Evolutionary conservation across 2,888 invertebrate genomes (phyloP), one percentile per base, ranked within the genome.

Genomic region (Endomychus coccineus): DNA sequence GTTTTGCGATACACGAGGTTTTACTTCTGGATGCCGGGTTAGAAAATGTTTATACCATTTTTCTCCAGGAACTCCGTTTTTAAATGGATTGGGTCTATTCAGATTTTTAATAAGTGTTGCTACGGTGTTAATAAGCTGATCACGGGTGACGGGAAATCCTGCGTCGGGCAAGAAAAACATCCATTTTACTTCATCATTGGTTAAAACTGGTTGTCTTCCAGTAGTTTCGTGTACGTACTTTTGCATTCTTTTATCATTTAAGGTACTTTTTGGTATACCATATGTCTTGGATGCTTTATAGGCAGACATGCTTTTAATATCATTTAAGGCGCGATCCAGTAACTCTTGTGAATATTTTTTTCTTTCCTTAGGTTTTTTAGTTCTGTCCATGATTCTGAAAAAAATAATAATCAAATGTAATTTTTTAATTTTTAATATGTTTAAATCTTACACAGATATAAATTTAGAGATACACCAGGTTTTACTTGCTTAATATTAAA

Each of bases 11-110:
- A 48, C 42, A 7, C 50, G 35, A 38, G 46, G 35, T 55, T 34
- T 48, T 60, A 62, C 2, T 32, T 37, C 31, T 14, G 29, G 21
- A 22, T 36, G 29, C 7, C 36, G 21, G n/a, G 7, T n/a, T 33
- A 17, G 33, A 33, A 36, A 7, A 11, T 39, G 9, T 48, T n/a
- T 28, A 35, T 47, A 61, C 58, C 60, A 62, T 17, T 55, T 51
- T 35, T 50, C 50, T 6, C 59, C 56, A 22, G 56, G 58, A 22
- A 49, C 11, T 5, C 11, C 25, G 11, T 25, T 25, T 10, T 7
- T 11, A 10, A 25, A 25, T 9, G 7, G 25, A 25, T 25, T 25
- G 10, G 5, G 5, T 5, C 25, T 6, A 25, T 25, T 25, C 6
- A 7, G 10, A 9, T 25, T 25, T 25, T 10, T 25, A 6, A 25